Conservation (phyloP, 2,113 vertebrate species). For the Lophius piscatorius region DNA sequence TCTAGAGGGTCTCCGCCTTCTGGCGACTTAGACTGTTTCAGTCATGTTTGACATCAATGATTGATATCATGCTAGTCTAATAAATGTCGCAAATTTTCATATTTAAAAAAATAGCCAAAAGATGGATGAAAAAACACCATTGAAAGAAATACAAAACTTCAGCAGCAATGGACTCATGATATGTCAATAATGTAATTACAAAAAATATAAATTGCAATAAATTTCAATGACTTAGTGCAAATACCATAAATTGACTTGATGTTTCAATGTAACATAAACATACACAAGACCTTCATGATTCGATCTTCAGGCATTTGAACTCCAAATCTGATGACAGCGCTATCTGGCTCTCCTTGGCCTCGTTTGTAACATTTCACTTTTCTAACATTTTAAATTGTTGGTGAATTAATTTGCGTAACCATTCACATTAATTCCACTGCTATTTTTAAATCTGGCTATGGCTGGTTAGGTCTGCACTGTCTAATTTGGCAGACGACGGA, state of each 20-base stretch:
- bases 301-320: slow-evolving; percentile 16
- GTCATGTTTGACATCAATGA: slow-evolving; percentile 44
- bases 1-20: slow-evolving; percentile 45
- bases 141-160: slow-evolving; percentile 16
- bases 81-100: slow-evolving; percentile 43
- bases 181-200: too few relatives aligned
- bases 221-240: too few relatives aligned
- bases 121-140: slow-evolving; percentile 8
- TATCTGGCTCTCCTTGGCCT: slow-evolving; percentile 26
- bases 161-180: too few relatives aligned
- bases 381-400: slow-evolving; percentile 20
- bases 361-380: slow-evolving; percentile 36
- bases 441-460: slow-evolving; percentile 39
- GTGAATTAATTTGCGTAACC: slow-evolving; percentile 21
- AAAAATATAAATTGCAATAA: too few relatives aligned
- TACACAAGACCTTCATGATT: too few relatives aligned
- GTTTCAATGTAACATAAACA: slow-evolving; percentile 1
- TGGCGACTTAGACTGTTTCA: slow-evolving; percentile 30
- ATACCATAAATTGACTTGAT: too few relatives aligned
- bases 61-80: slow-evolving; percentile 44
- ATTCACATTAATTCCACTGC: slow-evolving; percentile 21
- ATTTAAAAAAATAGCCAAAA: slow-evolving; percentile 28
- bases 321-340: slow-evolving; percentile 18
- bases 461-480: slow-evolving; percentile 35
- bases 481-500: slow-evolving; percentile 55